These are phyloP conservation scores for Myzus persicae DNA, from an alignment of 1,140 invertebrate species.

Conservation along the genomic window DNA sequence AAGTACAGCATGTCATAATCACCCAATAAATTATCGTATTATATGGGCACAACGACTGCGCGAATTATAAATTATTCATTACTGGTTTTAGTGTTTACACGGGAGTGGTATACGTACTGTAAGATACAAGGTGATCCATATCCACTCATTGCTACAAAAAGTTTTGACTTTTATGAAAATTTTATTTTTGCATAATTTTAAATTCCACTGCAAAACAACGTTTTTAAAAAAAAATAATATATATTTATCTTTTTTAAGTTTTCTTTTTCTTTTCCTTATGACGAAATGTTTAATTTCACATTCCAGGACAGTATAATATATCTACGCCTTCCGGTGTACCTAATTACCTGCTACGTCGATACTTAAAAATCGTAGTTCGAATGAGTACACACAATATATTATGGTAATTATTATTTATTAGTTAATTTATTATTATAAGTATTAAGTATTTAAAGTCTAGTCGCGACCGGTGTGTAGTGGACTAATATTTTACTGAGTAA, in stretches of 20 bases:
- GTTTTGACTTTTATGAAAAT: neutral
- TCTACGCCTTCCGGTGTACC: no score
- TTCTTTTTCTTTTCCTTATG: neutral
- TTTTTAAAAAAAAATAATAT: neutral
- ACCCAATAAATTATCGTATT: neutral
- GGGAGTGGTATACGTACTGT: neutral
- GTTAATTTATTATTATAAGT: no score
- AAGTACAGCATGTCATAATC: neutral
- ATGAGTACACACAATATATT: neutral
- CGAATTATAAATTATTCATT: conserved; percentile 11
- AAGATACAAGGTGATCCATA: neutral
- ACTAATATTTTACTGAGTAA: neutral
- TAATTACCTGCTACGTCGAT: neutral
- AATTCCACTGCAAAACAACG: neutral
- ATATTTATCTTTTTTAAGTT: neutral
- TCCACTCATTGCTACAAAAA: neutral
- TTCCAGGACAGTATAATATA: no score
- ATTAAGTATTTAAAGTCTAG: neutral
- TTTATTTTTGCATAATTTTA: neutral
- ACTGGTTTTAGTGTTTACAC: neutral
- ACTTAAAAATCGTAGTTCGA: neutral
- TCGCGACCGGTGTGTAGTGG: no score
- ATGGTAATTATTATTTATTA: neutral
- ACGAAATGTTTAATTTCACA: neutral
- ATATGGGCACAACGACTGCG: neutral